phyloP scores from a whole-genome alignment of 1,140 invertebrate genomes.

The Pseudobourletiella spinata region DNA sequence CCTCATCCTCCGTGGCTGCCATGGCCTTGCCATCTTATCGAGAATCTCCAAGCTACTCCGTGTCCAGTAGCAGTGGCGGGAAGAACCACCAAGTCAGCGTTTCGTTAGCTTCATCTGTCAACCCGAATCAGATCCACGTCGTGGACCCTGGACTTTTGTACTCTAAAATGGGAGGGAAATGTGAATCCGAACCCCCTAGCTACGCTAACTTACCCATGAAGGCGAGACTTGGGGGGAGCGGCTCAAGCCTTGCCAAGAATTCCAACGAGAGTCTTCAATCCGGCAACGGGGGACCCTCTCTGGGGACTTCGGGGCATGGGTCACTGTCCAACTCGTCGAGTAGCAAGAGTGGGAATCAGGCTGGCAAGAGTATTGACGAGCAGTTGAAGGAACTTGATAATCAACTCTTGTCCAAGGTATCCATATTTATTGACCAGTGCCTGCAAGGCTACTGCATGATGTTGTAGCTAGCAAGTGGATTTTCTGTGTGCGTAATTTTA shows the following conservation, averaged over 20 bases:
- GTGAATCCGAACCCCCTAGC: conserved; percentile 32
- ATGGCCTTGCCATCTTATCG: conserved; percentile 15
- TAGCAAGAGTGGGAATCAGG: conserved; percentile 53
- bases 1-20: conserved; percentile 6
- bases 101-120: conserved; percentile 17
- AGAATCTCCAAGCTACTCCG: conserved; percentile 31
- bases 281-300: background rate
- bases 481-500: too few relatives aligned
- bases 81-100: conserved; percentile 21
- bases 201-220: conserved; percentile 35
- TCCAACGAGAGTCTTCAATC: conserved; percentile 33
- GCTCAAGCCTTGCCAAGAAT: conserved; percentile 23
- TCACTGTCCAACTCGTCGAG: conserved; percentile 42
- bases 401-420: conserved; percentile 50
- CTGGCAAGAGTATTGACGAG: conserved; percentile 66
- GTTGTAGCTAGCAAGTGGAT: background rate
- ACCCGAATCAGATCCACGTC: background rate
- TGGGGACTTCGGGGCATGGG: conserved; percentile 14
- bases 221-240: conserved; percentile 31
- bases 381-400: conserved; percentile 71
- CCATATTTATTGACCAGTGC: too few relatives aligned
- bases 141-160: conserved; percentile 7
- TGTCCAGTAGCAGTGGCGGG: background rate
- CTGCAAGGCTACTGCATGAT: too few relatives aligned
- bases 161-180: conserved; percentile 30